phyloP scores from a whole-genome alignment of 2,888 invertebrate genomes.

The Melanostoma scalare region DNA sequence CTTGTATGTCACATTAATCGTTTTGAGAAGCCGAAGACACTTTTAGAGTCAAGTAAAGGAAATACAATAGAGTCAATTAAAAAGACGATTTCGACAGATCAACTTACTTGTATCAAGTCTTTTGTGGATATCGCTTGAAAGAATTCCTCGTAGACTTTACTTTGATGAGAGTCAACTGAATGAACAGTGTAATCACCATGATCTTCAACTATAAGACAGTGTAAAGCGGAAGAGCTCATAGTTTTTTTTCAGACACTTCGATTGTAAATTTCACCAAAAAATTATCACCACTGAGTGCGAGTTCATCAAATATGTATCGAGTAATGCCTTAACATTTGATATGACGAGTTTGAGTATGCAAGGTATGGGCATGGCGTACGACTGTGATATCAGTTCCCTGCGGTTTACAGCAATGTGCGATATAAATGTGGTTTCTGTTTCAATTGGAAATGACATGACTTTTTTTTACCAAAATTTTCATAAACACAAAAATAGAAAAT shows the following conservation, averaged over 20 bases:
- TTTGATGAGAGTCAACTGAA: conserved; percentile 41
- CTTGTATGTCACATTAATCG: background rate
- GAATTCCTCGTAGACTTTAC: conserved; percentile 53
- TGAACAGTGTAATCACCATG: conserved; percentile 10
- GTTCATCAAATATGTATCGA: no score
- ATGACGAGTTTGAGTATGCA: no score
- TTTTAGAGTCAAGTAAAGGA: background rate
- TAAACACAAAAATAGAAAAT: no score
- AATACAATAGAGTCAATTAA: background rate
- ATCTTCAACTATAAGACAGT: conserved; percentile 2
- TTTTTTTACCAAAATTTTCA: no score
- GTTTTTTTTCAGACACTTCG: background rate
- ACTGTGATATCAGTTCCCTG: no score
- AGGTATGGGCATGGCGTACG: no score
- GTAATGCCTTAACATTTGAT: no score
- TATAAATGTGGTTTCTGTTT: no score
- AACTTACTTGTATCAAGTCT: conserved; percentile 49
- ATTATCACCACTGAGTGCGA: no score
- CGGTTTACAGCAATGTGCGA: no score
- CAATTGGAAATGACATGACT: no score
- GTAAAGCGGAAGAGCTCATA: conserved; percentile 32
- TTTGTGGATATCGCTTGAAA: conserved; percentile 61
- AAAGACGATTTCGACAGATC: background rate
- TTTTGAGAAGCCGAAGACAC: conserved; percentile 25
- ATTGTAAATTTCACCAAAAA: no score